Evolutionary conservation across 1,140 invertebrate species (phyloP), one percentile per base, ranked within the genome.

Genomic region (Colletes latitarsis): DNA sequence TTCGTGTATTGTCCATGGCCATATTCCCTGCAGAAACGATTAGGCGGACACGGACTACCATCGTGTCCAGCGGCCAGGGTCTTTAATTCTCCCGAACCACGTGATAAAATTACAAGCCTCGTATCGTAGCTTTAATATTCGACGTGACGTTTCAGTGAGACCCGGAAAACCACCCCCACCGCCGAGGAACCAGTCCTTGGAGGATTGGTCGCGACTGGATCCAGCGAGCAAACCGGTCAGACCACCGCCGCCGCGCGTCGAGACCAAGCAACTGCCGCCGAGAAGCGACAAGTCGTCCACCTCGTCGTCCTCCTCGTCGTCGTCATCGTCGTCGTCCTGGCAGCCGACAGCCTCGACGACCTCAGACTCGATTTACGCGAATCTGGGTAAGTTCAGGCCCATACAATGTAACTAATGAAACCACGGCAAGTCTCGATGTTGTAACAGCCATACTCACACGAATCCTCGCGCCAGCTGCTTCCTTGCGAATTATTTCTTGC

Each of bases 331-430:
- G 49, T 60, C 92, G 53, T 93, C 94, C 70, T 92, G 91, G 91
- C 89, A 91, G 69, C 93, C 94, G 81, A 81, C 93, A 2, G 82
- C 93, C 43, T 92, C 94, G n/a, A 93, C 94, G 12, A 93, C 92
- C 53, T 94, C 94, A 71, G 95, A 96, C 91, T 96, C 95, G 87
- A 96, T 97, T 90, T 97, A 97, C 91, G 96, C 96, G 73, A 97
- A 97, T 94, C 94, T 97, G 92, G 96, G 96, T 95, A 94, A 95
- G 94, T 94, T 92, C 83, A 90, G 92, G 88, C 92, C 93, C 82
- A 93, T 93, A 86, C 92, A 93, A 90, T 93, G 92, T 90, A 93
- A 93, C 90, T 93, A 91, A 93, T 92, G 70, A 81, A 66, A 57
- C 53, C 69, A 84, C 81, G 83, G 76, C 52, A 73, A 66, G 60